Conservation (phyloP, 2,888 invertebrate genomes). For the Erebia palarica region DNA sequence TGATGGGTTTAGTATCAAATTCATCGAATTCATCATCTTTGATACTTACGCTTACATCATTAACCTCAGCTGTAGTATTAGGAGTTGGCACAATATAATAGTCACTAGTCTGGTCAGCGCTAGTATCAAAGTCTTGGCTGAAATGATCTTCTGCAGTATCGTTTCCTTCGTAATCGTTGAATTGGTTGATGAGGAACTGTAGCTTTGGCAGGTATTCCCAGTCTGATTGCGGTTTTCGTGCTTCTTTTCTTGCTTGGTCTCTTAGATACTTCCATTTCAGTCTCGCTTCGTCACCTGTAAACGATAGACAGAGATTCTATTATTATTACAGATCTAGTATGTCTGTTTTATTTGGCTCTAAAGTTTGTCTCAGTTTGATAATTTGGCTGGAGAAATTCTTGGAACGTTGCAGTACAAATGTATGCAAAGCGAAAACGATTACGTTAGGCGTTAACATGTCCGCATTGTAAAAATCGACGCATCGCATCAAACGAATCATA, state of each 20-base stretch:
- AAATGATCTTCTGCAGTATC: slow-evolving; percentile 53
- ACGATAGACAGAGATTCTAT: neutral
- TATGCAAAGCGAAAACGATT: no score
- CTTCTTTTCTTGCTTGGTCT: slow-evolving; percentile 75
- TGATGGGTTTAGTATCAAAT: slow-evolving; percentile 74
- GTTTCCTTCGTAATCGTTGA: slow-evolving; percentile 70
- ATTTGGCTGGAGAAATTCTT: no score
- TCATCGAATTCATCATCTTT: slow-evolving; percentile 77
- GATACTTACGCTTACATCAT: slow-evolving; percentile 48
- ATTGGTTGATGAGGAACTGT: slow-evolving; percentile 71
- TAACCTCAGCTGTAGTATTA: slow-evolving; percentile 32
- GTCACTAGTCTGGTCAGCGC: slow-evolving; percentile 58
- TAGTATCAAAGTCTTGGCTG: slow-evolving; percentile 49
- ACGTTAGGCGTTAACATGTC: no score
- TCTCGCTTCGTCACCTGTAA: slow-evolving; percentile 74
- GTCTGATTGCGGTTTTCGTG: slow-evolving; percentile 69
- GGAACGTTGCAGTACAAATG: no score
- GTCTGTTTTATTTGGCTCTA: no score
- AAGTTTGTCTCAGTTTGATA: no score
- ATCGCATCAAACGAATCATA: no score
- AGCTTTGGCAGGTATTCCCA: slow-evolving; percentile 73
- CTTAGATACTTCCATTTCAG: slow-evolving; percentile 77
- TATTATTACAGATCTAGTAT: neutral
- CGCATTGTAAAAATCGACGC: no score
- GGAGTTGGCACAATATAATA: slow-evolving; percentile 56